A percentile compares a stretch with the other conserved stretches of the same genome.
Conservation (phyloP, 1,140 invertebrate species). For the Phocides pigmalion region DNA sequence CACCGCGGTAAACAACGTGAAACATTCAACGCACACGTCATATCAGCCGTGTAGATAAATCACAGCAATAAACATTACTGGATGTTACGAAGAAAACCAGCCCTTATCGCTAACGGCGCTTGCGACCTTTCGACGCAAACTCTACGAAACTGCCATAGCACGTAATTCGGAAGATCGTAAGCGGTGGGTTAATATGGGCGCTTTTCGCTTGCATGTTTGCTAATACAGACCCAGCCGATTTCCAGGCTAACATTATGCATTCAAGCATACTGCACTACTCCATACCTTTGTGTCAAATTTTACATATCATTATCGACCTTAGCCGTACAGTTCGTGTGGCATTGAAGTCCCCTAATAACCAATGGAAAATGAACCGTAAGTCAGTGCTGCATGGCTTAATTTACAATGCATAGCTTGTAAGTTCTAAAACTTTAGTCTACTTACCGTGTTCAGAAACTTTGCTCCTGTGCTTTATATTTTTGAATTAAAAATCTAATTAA, state of each 20-base stretch:
- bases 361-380: slow-evolving; percentile 11
- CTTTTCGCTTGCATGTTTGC: slow-evolving; percentile 4
- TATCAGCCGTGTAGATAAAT: slow-evolving; percentile 35
- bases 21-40: slow-evolving; percentile 35
- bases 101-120: background rate
- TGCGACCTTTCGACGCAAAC: slow-evolving; percentile 12
- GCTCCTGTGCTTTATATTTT: background rate
- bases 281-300: slow-evolving; percentile 41
- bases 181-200: background rate
- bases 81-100: slow-evolving; percentile 6
- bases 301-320: slow-evolving; percentile 36
- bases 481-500: background rate
- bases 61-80: slow-evolving; percentile 32
- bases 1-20: slow-evolving; percentile 27
- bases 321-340: slow-evolving; percentile 3
- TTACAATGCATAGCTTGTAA: background rate
- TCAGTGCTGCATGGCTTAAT: background rate
- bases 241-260: slow-evolving; percentile 34
- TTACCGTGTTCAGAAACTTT: background rate
- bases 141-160: background rate
- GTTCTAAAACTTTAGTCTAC: background rate
- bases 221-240: slow-evolving; percentile 20
- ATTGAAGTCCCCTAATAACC: background rate
- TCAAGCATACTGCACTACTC: slow-evolving; percentile 37
- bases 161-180: slow-evolving; percentile 17